A percentile compares a stretch with the other conserved stretches of the same genome.
Conservation (phyloP, 2,113 vertebrate genomes). For the Henicopernis longicauda region DNA sequence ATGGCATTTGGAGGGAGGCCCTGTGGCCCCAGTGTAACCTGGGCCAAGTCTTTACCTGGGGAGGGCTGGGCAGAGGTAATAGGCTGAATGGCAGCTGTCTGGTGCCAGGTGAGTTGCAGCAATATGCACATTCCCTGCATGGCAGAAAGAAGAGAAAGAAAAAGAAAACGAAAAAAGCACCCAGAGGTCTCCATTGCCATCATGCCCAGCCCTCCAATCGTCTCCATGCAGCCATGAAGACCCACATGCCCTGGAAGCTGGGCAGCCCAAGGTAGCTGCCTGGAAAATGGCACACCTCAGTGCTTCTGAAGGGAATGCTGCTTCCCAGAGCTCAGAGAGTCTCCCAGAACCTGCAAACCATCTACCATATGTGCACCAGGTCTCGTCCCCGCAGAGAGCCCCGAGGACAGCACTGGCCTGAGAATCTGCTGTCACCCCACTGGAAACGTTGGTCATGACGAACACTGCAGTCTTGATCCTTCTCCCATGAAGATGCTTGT, state of each 20-base stretch:
- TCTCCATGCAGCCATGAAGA: neutral
- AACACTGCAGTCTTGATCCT: neutral
- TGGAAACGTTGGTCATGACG: fast-evolving
- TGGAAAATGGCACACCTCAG: neutral
- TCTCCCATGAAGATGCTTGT: neutral
- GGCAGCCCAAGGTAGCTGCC: neutral
- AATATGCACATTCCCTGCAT: too few species aligned
- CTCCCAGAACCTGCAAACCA: neutral
- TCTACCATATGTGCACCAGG: fast-evolving
- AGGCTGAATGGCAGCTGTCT: neutral
- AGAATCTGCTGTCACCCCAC: neutral
- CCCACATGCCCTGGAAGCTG: neutral
- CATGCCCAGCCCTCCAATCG: fast-evolving
- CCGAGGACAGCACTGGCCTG: fast-evolving
- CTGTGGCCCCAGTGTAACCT: neutral
- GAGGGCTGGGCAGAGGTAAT: neutral
- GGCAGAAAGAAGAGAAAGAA: neutral
- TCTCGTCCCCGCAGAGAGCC: neutral
- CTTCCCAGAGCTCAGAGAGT: neutral
- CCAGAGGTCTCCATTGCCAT: neutral
- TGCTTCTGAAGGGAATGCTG: neutral
- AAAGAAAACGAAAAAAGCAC: neutral
- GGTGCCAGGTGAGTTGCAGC: neutral
- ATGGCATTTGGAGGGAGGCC: neutral
- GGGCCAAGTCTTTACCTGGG: neutral